These are phyloP conservation scores for Sitodiplosis mosellana DNA, from an alignment of 1,140 invertebrate genomes.

Conservation along the genomic window DNA sequence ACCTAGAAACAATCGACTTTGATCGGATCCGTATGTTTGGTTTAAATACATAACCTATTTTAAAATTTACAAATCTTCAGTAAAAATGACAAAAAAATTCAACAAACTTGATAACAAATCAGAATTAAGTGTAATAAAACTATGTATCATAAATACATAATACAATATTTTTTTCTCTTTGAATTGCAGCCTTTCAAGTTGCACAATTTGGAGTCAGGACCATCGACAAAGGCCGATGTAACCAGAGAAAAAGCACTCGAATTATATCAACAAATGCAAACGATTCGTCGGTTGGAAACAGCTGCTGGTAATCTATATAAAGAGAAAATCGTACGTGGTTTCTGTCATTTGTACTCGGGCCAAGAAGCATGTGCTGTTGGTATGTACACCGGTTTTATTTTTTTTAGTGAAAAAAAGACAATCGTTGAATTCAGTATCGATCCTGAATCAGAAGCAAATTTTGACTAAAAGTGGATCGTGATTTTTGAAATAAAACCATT, in stretches of 20 bases:
- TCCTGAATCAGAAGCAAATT: not conserved
- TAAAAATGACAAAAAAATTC: too few species aligned
- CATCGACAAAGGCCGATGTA: constrained; percentile 47
- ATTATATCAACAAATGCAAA: constrained; percentile 75
- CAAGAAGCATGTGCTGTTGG: constrained; percentile 32
- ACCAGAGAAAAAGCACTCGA: constrained; percentile 69
- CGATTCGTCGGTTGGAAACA: constrained; percentile 80
- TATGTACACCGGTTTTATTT: constrained; percentile 1
- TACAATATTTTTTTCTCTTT: too few species aligned
- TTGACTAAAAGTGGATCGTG: not conserved
- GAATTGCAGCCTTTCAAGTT: constrained; percentile 70
- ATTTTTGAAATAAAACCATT: not conserved
- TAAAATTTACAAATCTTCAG: too few species aligned
- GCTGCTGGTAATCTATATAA: constrained; percentile 87
- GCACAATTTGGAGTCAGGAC: constrained; percentile 73
- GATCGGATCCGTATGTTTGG: too few species aligned
- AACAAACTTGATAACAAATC: too few species aligned
- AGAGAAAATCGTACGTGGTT: constrained; percentile 88
- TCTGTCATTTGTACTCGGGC: constrained; percentile 95
- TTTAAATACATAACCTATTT: too few species aligned
- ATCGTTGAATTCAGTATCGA: too few species aligned
- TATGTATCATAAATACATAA: too few species aligned
- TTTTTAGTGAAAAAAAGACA: too few species aligned
- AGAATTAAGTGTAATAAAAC: too few species aligned
- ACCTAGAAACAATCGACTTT: too few species aligned